Evolutionary conservation across 2,797 vertebrate species (phyloP).

Genomic region (Otolemur crassicaudatus): DNA sequence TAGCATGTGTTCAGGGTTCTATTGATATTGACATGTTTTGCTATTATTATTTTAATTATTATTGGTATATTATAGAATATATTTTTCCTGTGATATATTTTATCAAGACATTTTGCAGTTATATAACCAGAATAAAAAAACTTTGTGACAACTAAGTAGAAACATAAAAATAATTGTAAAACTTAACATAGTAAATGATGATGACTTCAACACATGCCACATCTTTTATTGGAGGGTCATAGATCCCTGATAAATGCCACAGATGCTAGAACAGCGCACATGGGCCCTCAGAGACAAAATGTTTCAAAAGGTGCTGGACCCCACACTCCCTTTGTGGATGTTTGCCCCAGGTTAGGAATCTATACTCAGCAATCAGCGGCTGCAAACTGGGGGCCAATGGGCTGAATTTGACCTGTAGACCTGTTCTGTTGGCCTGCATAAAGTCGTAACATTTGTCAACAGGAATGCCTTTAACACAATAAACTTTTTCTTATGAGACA

Average conservation of each 20-base stretch:
- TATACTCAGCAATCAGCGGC: neutral
- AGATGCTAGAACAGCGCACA: neutral
- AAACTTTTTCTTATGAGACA: no score
- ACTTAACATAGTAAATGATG: constrained; percentile 86
- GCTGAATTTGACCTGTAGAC: neutral
- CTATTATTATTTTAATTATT: neutral
- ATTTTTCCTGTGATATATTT: constrained; percentile 48
- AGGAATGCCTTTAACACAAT: neutral
- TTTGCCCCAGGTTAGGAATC: neutral
- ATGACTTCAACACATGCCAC: constrained; percentile 81
- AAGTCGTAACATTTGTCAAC: neutral
- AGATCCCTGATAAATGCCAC: neutral
- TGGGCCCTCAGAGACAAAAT: neutral
- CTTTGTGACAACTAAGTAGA: constrained; percentile 6
- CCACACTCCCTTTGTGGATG: neutral
- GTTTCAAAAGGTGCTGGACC: neutral
- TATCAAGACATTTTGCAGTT: constrained; percentile 46
- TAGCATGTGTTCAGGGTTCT: neutral
- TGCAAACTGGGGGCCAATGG: neutral
- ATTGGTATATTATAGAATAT: neutral
- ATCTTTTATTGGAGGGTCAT: neutral
- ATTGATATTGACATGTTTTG: neutral
- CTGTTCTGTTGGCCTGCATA: neutral
- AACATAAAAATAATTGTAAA: constrained; percentile 61
- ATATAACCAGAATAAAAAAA: constrained; percentile 6